Conservation (phyloP, 2,797 vertebrate genomes). For the Rhabdophis nuchalis region DNA sequence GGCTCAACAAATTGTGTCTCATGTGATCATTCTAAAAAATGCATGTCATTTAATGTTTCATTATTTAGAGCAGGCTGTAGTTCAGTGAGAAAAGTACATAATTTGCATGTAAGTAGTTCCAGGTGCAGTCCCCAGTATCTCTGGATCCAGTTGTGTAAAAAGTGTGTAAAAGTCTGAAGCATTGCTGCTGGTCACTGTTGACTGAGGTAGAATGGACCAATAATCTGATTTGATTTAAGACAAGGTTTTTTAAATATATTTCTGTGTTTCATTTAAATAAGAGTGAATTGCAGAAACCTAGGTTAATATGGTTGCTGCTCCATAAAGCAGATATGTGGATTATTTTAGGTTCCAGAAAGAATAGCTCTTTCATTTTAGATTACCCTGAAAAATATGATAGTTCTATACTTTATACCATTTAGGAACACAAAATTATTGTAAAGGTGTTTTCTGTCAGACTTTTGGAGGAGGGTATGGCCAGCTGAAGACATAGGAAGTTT, state of each 20-base stretch:
- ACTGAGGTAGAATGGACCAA: neutral
- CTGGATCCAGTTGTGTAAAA: neutral
- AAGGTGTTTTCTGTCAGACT: neutral
- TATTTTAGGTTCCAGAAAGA: constrained; percentile 2
- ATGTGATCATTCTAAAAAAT: constrained; percentile 13
- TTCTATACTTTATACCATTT: neutral
- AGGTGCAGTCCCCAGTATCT: neutral
- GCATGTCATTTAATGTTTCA: constrained; percentile 18
- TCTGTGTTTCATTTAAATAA: neutral
- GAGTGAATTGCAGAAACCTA: neutral
- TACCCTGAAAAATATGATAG: neutral
- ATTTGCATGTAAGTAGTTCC: neutral
- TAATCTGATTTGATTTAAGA: neutral
- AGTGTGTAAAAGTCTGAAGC: neutral
- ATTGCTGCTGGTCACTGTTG: neutral
- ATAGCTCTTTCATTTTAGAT: neutral
- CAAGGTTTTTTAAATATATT: neutral
- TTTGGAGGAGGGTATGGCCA: neutral
- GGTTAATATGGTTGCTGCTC: neutral
- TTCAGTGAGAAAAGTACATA: neutral
- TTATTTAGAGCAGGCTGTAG: neutral
- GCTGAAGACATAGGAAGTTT: neutral
- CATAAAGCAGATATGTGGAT: neutral
- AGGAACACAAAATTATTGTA: neutral
- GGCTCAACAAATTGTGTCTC: constrained; percentile 39